These are phyloP conservation scores for Coelopa frigida DNA, from an alignment of 1,140 invertebrate genomes.

Conservation along the genomic window DNA sequence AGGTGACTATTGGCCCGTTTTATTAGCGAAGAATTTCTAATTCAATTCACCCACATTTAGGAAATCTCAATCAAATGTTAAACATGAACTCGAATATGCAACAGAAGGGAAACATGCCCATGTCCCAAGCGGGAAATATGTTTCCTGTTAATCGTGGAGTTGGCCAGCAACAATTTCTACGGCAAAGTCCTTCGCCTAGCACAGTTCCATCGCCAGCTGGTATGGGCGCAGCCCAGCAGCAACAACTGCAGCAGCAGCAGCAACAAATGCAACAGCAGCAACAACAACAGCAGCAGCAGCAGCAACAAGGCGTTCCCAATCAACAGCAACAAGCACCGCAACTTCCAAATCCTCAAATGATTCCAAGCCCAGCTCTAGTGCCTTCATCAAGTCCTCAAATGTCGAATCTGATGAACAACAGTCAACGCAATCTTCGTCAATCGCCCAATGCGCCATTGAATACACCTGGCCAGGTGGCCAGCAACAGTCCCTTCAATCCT, in stretches of 20 bases:
- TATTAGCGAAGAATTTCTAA: not conserved
- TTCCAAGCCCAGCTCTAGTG: conserved; percentile 61
- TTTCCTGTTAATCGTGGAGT: conserved; percentile 44
- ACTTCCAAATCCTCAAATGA: conserved; percentile 49
- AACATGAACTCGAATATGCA: conserved; percentile 31
- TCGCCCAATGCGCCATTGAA: conserved; percentile 74
- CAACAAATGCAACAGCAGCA: conserved; percentile 11
- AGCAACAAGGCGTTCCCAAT: conserved; percentile 18
- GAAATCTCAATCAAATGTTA: conserved; percentile 29
- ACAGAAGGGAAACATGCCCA: conserved; percentile 22
- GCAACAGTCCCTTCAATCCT: conserved; percentile 58
- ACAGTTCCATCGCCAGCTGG: conserved; percentile 13
- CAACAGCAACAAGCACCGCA: conserved; percentile 27
- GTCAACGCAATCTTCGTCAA: conserved; percentile 56
- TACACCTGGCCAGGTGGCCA: conserved; percentile 65
- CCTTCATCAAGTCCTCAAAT: conserved; percentile 62
- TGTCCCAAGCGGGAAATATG: conserved; percentile 32
- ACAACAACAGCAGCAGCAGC: conserved; percentile 20
- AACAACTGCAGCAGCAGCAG: conserved; percentile 9
- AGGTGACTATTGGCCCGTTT: conserved; percentile 9
- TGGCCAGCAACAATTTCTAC: conserved; percentile 45
- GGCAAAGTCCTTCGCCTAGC: conserved; percentile 47
- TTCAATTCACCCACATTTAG: conserved; percentile 3
- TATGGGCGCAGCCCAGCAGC: conserved; percentile 11
- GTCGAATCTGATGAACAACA: conserved; percentile 48